Evolutionary conservation across 2,113 vertebrate genomes (phyloP).

Genomic region (Nibea albiflora): DNA sequence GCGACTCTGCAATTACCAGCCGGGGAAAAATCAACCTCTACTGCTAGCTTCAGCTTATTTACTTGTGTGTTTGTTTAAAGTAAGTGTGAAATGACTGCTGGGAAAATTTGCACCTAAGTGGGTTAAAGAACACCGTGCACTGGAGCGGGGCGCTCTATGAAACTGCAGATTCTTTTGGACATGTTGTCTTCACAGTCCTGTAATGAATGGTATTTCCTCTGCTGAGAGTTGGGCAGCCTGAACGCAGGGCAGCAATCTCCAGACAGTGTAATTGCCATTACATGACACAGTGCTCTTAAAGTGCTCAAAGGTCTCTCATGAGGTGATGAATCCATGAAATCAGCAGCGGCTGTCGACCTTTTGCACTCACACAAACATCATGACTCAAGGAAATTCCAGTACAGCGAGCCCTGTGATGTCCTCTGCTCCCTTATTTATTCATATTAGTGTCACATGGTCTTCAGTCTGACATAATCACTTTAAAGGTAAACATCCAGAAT

Average conservation of each 20-base stretch:
- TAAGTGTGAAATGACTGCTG: conserved; percentile 25
- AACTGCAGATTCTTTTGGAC: neutral
- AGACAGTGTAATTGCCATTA: neutral
- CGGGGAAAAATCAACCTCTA: neutral
- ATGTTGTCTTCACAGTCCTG: conserved; percentile 1
- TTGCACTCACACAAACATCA: neutral
- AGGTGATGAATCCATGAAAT: conserved; percentile 22
- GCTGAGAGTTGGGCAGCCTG: neutral
- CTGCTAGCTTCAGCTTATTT: conserved; percentile 3
- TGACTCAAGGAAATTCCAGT: neutral
- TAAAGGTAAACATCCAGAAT: neutral
- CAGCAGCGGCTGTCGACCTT: conserved; percentile 27
- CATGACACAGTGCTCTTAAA: conserved; percentile 2
- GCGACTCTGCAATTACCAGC: conserved; percentile 22
- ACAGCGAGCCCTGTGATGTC: neutral
- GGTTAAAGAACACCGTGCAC: neutral
- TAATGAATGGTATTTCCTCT: conserved; percentile 3
- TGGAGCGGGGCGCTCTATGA: neutral
- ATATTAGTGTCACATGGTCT: neutral
- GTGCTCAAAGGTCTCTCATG: conserved; percentile 53
- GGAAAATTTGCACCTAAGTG: neutral
- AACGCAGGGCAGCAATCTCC: neutral
- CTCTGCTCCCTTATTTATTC: neutral
- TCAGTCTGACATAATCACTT: neutral
- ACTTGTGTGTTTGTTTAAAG: conserved; percentile 34